These are phyloP conservation scores for Brachyhypopomus occidentalis DNA, from an alignment of 2,113 vertebrate genomes.

Conservation along the genomic window DNA sequence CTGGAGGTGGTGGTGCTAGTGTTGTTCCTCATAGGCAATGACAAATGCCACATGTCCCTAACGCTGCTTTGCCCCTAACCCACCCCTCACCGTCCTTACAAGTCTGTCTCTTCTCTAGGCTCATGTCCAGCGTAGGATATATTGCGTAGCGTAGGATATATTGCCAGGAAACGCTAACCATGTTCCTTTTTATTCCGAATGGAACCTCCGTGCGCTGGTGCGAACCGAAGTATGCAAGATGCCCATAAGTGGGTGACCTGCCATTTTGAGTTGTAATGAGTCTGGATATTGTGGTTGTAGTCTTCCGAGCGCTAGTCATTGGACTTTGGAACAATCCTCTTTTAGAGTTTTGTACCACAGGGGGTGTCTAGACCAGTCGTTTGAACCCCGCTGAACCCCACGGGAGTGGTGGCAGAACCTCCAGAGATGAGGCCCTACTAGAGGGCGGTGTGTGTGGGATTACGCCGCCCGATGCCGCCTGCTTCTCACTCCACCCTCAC, in stretches of 20 bases:
- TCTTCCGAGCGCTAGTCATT: too few species aligned
- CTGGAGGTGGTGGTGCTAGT: constrained; percentile 54
- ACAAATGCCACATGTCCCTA: constrained; percentile 78
- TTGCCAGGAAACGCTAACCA: too few species aligned
- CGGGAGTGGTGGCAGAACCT: not conserved
- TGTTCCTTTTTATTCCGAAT: too few species aligned
- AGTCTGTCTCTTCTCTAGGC: not conserved
- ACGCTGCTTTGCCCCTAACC: constrained; percentile 72
- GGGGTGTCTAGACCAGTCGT: not conserved
- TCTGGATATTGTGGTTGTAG: too few species aligned
- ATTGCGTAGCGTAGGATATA: too few species aligned
- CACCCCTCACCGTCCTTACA: constrained; percentile 52
- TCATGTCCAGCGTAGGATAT: too few species aligned
- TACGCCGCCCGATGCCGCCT: not conserved
- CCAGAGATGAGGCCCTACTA: not conserved
- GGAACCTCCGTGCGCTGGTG: too few species aligned
- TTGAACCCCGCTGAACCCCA: constrained; percentile 3
- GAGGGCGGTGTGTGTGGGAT: not conserved
- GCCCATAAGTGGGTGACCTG: too few species aligned
- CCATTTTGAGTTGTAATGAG: too few species aligned
- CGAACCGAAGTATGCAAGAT: too few species aligned
- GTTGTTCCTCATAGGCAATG: constrained; percentile 70
- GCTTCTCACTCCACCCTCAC: not conserved
- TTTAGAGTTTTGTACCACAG: too few species aligned
- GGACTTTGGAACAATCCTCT: too few species aligned